These are phyloP conservation scores for Dromaius novaehollandiae DNA, from an alignment of 2,113 vertebrate species.

Conservation along the genomic window DNA sequence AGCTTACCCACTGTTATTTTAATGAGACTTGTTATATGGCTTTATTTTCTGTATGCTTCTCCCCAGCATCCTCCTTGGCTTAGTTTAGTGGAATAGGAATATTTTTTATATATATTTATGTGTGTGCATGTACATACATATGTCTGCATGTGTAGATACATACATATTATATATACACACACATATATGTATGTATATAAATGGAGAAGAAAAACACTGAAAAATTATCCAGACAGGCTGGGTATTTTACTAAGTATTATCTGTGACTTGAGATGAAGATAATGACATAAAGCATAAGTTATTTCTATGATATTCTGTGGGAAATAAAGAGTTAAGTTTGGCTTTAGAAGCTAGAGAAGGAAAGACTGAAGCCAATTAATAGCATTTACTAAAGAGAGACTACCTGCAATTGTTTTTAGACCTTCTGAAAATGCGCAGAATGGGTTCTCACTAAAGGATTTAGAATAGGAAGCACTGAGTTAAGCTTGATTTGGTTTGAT, in stretches of 20 bases:
- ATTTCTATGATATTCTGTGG: background rate
- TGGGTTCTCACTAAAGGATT: background rate
- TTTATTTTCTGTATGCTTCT: background rate
- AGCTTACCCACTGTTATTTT: background rate
- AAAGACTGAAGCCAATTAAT: background rate
- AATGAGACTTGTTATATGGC: background rate
- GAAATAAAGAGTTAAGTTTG: background rate
- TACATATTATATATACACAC: too few relatives aligned
- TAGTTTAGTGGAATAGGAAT: background rate
- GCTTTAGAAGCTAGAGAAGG: background rate
- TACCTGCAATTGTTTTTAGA: background rate
- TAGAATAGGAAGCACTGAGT: background rate
- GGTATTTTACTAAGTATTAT: background rate
- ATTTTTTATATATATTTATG: too few relatives aligned
- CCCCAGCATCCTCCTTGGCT: background rate
- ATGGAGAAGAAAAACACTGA: background rate
- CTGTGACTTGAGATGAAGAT: background rate
- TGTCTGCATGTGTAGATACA: too few relatives aligned
- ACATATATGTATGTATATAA: too few relatives aligned
- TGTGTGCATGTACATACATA: too few relatives aligned
- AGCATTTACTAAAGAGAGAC: background rate
- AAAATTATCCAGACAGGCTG: background rate
- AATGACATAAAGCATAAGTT: background rate
- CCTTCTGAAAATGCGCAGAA: background rate
- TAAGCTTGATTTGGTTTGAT: background rate